Evolutionary conservation across 2,888 invertebrate genomes (phyloP), one percentile per base, ranked within the genome.

Genomic region (Eristalis arbustorum): DNA sequence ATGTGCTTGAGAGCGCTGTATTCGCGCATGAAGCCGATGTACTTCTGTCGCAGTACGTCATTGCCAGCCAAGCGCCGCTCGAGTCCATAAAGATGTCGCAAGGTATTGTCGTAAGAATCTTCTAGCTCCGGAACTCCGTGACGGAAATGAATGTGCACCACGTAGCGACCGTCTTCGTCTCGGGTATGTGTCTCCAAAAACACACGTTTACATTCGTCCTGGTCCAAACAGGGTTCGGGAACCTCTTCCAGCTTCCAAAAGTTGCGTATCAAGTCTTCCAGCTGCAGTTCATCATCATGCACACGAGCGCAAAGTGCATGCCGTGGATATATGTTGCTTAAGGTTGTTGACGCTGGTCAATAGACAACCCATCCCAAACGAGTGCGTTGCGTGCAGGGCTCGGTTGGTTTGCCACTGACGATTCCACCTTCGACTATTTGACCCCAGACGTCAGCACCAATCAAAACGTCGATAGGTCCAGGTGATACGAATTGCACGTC

Each of bases 181-280:
- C 79, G 56, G n/a, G 71, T 67, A n/a, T 69, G 66, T 13, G 76
- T 80, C 4, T 68, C 25, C 1, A 23, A 37, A 18, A 79, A 88
- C 25, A 79, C 49, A 6, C 22, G 64, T 8, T 49, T 62, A 22
- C 80, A 79, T 42, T 72, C 73, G 11, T 63, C 40, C 13, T 6
- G 56, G n/a, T 57, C 13, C 61, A 61, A 25, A 13, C 49, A 61
- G 22, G n/a, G 3, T n/a, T 56, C 31, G 11, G 77, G 28, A 5
- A 71, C 67, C 8, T 73, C 88, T 37, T 83, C 83, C 18, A 77
- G 34, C 67, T 62, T 57, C 80, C 79, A 88, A 34, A 88, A 83
- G 14, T 40, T 78, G 18, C 34, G 75, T 2, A 87, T 18, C 2
- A 87, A 63, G 13, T 82, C 64, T n/a, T 75, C 81, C 73, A 83